phyloP scores from a whole-genome alignment of 2,888 invertebrate species.

The Bellardia pandia region DNA sequence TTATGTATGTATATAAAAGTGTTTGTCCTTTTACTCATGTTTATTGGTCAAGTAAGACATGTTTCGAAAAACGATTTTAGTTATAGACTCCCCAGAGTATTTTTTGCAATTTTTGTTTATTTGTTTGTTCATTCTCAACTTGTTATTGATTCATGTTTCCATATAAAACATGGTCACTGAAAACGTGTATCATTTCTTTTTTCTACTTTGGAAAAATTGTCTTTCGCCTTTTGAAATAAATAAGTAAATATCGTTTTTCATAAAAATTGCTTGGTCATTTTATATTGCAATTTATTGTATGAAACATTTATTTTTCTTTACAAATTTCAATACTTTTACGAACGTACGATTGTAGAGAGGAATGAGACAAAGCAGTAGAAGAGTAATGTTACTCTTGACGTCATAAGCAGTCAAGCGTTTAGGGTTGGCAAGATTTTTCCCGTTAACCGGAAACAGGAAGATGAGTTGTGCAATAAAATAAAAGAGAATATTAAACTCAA shows the following conservation, averaged over 20 bases:
- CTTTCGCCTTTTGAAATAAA: constrained; percentile 34
- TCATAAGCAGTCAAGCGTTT: constrained; percentile 66
- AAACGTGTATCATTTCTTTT: constrained; percentile 48
- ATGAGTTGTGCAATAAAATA: constrained; percentile 56
- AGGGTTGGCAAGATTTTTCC: constrained; percentile 36
- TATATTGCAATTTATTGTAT: constrained; percentile 72
- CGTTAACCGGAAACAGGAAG: constrained; percentile 65
- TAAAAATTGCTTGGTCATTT: constrained; percentile 74
- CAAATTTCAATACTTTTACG: constrained; percentile 16
- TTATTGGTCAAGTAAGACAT: constrained; percentile 70
- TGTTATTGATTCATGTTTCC: constrained; percentile 73
- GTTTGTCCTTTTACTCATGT: constrained; percentile 57
- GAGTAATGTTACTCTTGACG: constrained; percentile 55
- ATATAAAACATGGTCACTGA: constrained; percentile 57
- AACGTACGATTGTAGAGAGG: constrained; percentile 19
- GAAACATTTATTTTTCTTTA: constrained; percentile 33
- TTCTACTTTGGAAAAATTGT: constrained; percentile 23
- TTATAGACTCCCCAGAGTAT: constrained; percentile 67
- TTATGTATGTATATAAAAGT: background rate
- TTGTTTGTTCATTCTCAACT: constrained; percentile 54
- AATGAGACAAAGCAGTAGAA: background rate
- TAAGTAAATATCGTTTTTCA: constrained; percentile 74
- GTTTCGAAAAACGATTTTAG: constrained; percentile 50
- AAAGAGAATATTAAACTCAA: constrained; percentile 50
- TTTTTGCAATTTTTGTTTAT: constrained; percentile 35